Base-by-base conservation (phyloP, 2,113 vertebrate genomes). In the Genyomyrus donnyi region DNA sequence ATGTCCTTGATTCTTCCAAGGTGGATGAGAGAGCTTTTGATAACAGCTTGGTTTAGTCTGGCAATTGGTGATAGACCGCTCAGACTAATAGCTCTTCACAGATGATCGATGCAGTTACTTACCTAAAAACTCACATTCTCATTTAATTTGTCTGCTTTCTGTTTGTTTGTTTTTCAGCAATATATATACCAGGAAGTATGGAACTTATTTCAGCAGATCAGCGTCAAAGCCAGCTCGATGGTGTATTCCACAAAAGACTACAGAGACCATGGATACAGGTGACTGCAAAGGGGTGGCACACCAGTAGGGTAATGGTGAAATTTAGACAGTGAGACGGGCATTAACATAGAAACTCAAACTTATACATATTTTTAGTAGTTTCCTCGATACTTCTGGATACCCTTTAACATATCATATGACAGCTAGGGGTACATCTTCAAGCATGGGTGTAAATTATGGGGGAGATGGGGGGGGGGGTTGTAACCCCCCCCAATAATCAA, bases 151-250 rank as follows among this genome's bases (percentile, higher is more conserved):
- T 48, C 6, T 46, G 46, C 45, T 48, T 24, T 21, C 24, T 24
- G 17, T 84, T 84, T 62, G 1, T 27, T 31, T 89, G 17, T 85
- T 88, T 88, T 66, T 2, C 90, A 99, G 98, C 98, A 98, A 97
- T 98, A 99, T 91, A 99, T 99, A 94, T 99, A 99, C 89, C 97
- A 99, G 93, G 98, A 99, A 91, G 98, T 99, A 13, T 99, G 98
- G 98, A 99, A 99, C 93, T 97, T 99, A 31, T 99, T 99, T 93
- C 98, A 99, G 94, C 98, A 99, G 94, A 99, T 99, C 91, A 99
- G 98, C 27, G 98, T 99, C 89, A 98, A 99, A 95, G 98, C 98
- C 93, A 99, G 98, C 91, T 99, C 98, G 5, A 96, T 98, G 66
- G 98, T 99, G 50, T 99, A 99, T 91, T 99, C 98, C 9, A 97